Evolutionary conservation across 2,113 vertebrate genomes (phyloP).

Genomic region (Pseudonaja textilis): DNA sequence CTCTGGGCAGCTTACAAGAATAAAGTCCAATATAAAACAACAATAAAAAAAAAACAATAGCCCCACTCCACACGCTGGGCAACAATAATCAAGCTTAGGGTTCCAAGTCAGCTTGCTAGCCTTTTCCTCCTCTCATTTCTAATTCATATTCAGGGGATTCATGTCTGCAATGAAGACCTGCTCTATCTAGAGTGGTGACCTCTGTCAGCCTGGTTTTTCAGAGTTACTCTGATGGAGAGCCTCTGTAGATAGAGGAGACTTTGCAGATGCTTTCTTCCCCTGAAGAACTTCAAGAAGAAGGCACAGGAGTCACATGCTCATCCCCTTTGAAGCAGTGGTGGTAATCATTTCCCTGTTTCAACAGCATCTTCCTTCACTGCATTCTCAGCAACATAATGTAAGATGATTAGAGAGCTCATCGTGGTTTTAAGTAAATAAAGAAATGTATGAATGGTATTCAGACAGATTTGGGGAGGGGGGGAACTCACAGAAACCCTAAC

Average conservation of each 20-base stretch:
- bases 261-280: background rate
- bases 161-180: background rate
- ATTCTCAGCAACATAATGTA: background rate
- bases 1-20: background rate
- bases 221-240: background rate
- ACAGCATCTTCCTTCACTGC: background rate
- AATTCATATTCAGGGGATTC: background rate
- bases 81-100: background rate
- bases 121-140: background rate
- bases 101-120: background rate
- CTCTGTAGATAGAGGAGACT: background rate
- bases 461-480: background rate
- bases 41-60: background rate
- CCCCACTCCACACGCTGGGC: background rate
- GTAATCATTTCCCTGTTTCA: background rate
- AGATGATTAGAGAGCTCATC: background rate
- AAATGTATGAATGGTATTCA: background rate
- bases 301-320: background rate
- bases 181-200: background rate
- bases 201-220: background rate
- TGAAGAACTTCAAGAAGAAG: background rate
- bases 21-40: background rate
- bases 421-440: background rate
- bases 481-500: background rate
- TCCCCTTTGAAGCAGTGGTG: background rate